Evolutionary conservation across 2,888 invertebrate species (phyloP), one percentile per base, ranked within the genome.

Genomic region (Enchytraeus crypticus): DNA sequence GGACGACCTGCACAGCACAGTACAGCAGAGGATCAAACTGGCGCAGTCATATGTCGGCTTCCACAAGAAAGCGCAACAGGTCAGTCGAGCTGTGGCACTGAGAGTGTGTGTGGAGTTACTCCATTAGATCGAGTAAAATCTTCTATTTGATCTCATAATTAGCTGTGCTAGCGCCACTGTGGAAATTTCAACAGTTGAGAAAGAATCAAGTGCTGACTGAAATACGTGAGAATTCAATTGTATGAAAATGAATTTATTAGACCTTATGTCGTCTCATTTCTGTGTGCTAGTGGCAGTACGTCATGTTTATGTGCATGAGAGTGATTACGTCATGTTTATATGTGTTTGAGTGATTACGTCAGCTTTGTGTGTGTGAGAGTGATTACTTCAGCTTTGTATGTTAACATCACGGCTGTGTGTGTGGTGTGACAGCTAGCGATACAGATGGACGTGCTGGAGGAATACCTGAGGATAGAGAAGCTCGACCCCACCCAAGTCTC

Each of bases 1-100:
- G 72, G 61, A 83, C 38, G 67, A 72, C 29, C 67, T 80, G 34
- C 74, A 74, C 59, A 69, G 67, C 49, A 69, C 72, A 46, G 72
- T 78, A 3, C 77, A 79, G 63, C 70, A 71, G 62, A 73, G 89
- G 60, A 83, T 88, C 62, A 84, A 85, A 64, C 79, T 88, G 23
- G 84, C 85, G 21, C 83, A 84, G 47, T 77, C 85, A 65, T 87
- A 88, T 71, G 84, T 87, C 47, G 84, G 86, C 68, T 88, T 89
- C 79, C 87, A 87, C 70, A 84, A 84, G 71, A 84, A 85, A 65
- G 86, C 86, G 26, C 84, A 85, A 62, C 84, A 85, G 73, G 80
- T 64, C n/a, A n/a, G 55, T 26, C 8, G 14, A n/a, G n/a, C n/a
- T n/a, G n/a, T 49, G 49, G 11, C 23, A 21, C 14, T 49, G 49